Evolutionary conservation across 2,888 invertebrate species (phyloP), one percentile per base, ranked within the genome.

Genomic region (Volucella zonaria): DNA sequence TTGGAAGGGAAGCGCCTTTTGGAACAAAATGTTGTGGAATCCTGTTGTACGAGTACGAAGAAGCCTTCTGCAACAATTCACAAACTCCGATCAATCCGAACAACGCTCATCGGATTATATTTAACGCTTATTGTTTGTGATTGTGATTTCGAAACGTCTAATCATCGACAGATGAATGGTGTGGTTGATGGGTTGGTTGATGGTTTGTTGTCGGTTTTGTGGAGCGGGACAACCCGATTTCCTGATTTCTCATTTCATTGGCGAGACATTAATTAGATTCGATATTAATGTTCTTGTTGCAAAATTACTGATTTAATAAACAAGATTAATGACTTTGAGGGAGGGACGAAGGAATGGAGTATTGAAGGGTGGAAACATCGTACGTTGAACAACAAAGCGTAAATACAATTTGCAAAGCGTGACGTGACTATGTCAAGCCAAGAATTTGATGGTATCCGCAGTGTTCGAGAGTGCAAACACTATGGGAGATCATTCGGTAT

Each of bases 261-360:
- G 15, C 47, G 59, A 43, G 64, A 64, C 77, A 83, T 79, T 83
- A 83, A 79, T 83, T 66, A 64, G 66, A 31, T n/a, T 14, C 58
- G 47, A 64, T 70, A 68, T 66, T 71, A 64, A 79, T 75, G 79
- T 43, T 70, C 18, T 54, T 71, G 15, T n/a, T 47, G 23, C n/a
- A 52, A 51, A 31, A 51, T 61, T 51, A 47, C n/a, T 64, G 61
- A 38, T 79, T 67, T 67, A 67, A 52, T 47, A 58, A 74, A 74
- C n/a, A 68, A 58, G 82, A 82, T 82, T 78, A 78, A 82, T 82
- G 74, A 23, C n/a, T 58, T n/a, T 4, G 15, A 18, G 23, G 61
- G 42, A 12, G 3, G 40, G 42, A n/a, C 4, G 3, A 10, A n/a
- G 9, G 15, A 1, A 4, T 31, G 31, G 31, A 6, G 31, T 31